Percentiles rank a stretch among this genome's conserved stretches.
Evolutionary conservation across 1,140 invertebrate species (phyloP).

Genomic region (Leguminivora glycinivorella): DNA sequence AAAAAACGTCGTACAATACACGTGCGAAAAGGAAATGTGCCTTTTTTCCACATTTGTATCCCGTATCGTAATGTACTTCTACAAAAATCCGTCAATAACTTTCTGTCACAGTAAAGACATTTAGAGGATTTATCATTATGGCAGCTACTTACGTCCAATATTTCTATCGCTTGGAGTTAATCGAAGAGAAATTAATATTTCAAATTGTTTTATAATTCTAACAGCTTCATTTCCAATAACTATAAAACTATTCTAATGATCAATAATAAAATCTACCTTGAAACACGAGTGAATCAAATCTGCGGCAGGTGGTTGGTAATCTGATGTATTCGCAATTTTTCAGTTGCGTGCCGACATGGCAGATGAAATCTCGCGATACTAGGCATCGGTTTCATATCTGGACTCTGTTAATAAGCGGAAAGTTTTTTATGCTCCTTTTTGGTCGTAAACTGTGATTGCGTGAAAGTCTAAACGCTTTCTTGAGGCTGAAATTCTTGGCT

Average conservation of each 20-base stretch:
- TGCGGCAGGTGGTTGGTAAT: constrained; percentile 9
- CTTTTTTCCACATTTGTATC: too few relatives aligned
- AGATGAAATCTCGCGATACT: constrained; percentile 21
- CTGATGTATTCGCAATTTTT: constrained; percentile 18
- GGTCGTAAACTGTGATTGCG: not conserved
- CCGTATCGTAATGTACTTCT: too few relatives aligned
- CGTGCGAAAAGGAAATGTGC: too few relatives aligned
- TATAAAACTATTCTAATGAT: not conserved
- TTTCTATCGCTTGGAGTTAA: too few relatives aligned
- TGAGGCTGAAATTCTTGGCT: not conserved
- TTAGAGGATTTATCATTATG: too few relatives aligned
- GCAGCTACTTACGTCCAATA: too few relatives aligned
- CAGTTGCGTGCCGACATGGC: constrained; percentile 13
- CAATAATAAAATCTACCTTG: not conserved
- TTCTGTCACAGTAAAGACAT: too few relatives aligned
- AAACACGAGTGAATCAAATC: not conserved
- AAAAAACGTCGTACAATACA: too few relatives aligned
- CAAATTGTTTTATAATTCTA: too few relatives aligned
- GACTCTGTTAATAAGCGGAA: constrained; percentile 4
- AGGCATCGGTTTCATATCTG: constrained; percentile 6
- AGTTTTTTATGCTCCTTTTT: constrained; percentile 11
- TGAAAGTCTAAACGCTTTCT: constrained; percentile 9
- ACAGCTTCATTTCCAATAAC: not conserved
- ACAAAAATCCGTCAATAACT: too few relatives aligned
- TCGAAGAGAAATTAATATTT: too few relatives aligned